These are phyloP conservation scores for Onychomys leucogaster DNA, from an alignment of 2,797 vertebrate species.

Conservation along the genomic window DNA sequence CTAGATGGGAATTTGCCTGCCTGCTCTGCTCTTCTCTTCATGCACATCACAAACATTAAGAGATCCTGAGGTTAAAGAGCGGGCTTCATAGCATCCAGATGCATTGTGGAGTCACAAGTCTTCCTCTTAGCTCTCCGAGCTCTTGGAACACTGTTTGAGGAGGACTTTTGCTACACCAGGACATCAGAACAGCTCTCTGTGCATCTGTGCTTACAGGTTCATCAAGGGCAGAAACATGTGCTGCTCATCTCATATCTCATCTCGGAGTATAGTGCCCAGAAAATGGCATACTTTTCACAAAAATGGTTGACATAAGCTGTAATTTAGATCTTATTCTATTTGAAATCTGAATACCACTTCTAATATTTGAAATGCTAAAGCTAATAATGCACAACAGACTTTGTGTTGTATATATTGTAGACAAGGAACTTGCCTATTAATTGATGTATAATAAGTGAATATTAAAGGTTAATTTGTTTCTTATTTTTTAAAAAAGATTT, in stretches of 20 bases:
- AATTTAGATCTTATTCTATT: conserved; percentile 9
- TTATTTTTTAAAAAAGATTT: background rate
- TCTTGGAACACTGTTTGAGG: background rate
- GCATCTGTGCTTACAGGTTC: background rate
- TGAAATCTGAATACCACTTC: background rate
- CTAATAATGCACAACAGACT: background rate
- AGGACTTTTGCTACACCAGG: background rate
- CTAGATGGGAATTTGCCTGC: background rate
- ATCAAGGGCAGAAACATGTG: background rate
- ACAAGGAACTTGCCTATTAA: background rate
- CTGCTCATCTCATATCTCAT: background rate
- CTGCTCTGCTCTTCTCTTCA: background rate
- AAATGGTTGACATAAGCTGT: background rate
- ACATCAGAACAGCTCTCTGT: background rate
- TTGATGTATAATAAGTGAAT: background rate
- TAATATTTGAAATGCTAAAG: conserved; percentile 45
- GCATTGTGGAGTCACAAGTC: background rate
- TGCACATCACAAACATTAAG: background rate
- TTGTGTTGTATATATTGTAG: background rate
- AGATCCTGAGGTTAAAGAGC: background rate
- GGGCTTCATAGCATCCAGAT: background rate
- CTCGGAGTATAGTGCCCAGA: background rate
- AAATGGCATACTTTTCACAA: background rate
- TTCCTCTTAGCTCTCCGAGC: background rate
- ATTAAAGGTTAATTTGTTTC: background rate